phyloP scores from a whole-genome alignment of 2,888 invertebrate species.

The Clepsis dumicolana region DNA sequence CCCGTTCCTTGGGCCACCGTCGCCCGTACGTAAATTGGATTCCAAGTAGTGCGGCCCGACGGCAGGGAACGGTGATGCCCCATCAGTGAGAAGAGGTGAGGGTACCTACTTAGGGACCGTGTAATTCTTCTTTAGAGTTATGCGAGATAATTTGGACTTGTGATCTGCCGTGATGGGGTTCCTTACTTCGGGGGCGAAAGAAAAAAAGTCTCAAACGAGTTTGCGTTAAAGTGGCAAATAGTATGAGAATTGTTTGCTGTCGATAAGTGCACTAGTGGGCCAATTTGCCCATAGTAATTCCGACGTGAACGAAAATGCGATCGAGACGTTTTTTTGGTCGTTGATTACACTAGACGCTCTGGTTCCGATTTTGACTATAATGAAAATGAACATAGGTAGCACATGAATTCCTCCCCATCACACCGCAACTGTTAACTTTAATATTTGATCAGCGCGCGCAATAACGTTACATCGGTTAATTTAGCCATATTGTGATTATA shows the following conservation, averaged over 20 bases:
- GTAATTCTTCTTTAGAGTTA: slow-evolving; percentile 41
- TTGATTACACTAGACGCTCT: too few species aligned
- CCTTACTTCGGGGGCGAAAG: too few species aligned
- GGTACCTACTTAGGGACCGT: slow-evolving; percentile 38
- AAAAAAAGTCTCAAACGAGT: too few species aligned
- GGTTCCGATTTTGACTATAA: too few species aligned
- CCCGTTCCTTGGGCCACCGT: slow-evolving; percentile 47
- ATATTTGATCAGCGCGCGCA: background rate
- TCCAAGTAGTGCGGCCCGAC: slow-evolving; percentile 76
- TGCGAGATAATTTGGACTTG: slow-evolving; percentile 37
- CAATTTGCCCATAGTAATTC: too few species aligned
- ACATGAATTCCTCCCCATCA: too few species aligned
- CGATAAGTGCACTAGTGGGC: too few species aligned
- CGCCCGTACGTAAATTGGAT: slow-evolving; percentile 80
- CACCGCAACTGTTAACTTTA: background rate
- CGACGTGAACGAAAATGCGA: too few species aligned
- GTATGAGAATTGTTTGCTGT: too few species aligned
- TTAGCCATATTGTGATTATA: background rate
- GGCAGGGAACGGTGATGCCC: slow-evolving; percentile 69
- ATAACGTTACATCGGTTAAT: background rate
- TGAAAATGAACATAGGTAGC: too few species aligned
- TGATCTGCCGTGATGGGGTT: slow-evolving; percentile 16
- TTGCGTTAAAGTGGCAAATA: background rate
- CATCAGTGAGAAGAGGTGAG: slow-evolving; percentile 54
- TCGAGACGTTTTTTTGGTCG: too few species aligned